Percentiles rank a stretch among this genome's conserved stretches.
Conservation (phyloP, 1,140 invertebrate species). For the Ips typographus region DNA sequence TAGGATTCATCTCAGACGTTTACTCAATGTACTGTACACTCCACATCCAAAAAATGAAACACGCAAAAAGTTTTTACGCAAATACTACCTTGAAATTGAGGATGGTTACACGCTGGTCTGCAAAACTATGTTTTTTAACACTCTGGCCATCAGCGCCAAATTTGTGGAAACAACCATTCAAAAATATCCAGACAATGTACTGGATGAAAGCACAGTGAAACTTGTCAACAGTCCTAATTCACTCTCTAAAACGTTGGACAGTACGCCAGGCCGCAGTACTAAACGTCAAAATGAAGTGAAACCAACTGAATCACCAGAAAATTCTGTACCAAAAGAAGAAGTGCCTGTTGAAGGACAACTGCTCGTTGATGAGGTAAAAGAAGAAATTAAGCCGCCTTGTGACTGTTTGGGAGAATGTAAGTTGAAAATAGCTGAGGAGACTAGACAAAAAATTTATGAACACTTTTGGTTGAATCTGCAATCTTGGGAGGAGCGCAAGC, state of each 20-base stretch:
- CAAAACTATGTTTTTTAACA: constrained; percentile 32
- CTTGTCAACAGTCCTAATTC: constrained; percentile 14
- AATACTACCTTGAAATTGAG: constrained; percentile 29
- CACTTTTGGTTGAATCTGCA: constrained; percentile 27
- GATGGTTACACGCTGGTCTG: constrained; percentile 23
- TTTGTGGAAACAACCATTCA: constrained; percentile 28
- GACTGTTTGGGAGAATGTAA: constrained; percentile 16
- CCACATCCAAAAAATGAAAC: constrained; percentile 26
- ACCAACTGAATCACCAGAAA: not conserved
- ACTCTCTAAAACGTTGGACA: constrained; percentile 15
- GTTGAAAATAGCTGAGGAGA: constrained; percentile 15
- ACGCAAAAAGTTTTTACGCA: constrained; percentile 27
- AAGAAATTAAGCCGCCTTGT: constrained; percentile 20
- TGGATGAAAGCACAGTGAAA: constrained; percentile 26
- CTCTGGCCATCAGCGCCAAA: constrained; percentile 25
- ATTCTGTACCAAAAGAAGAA: constrained; percentile 9
- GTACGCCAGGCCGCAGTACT: not conserved
- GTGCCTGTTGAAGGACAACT: constrained; percentile 15
- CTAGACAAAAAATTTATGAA: constrained; percentile 23
- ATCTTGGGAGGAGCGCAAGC: constrained; percentile 24
- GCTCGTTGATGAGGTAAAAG: constrained; percentile 7
- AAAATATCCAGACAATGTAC: constrained; percentile 27
- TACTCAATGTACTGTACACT: constrained; percentile 14
- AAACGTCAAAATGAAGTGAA: not conserved
- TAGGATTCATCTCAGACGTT: constrained; percentile 16